Evolutionary conservation across 2,113 vertebrate species (phyloP).

Genomic region (Petaurus breviceps): DNA sequence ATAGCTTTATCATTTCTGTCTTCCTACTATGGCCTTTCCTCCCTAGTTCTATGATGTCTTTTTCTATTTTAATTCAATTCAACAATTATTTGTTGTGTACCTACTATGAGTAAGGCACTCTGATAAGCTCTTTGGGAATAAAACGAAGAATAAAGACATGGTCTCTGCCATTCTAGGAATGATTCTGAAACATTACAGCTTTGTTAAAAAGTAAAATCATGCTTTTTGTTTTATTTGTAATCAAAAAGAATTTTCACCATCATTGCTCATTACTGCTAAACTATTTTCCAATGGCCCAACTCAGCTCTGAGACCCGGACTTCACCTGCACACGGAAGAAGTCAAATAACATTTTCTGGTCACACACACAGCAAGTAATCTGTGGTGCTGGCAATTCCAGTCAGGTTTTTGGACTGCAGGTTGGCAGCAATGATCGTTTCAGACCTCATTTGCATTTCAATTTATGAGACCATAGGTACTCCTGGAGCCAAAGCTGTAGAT

Average conservation of each 20-base stretch:
- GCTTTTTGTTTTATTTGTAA: neutral
- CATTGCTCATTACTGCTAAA: neutral
- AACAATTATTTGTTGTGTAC: neutral
- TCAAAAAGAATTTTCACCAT: neutral
- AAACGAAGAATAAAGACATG: neutral
- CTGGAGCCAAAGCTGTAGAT: neutral
- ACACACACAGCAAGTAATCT: neutral
- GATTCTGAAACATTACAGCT: neutral
- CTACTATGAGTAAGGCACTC: neutral
- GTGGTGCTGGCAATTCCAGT: slow-evolving; percentile 15
- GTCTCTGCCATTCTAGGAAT: neutral
- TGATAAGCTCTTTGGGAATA: neutral
- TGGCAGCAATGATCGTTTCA: neutral
- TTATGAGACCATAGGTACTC: neutral
- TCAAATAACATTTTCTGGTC: neutral
- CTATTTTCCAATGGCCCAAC: neutral
- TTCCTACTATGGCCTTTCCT: neutral
- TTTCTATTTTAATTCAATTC: neutral
- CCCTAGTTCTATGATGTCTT: neutral
- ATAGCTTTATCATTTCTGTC: neutral
- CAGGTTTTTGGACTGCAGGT: neutral
- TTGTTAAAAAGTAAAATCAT: neutral
- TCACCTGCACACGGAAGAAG: neutral
- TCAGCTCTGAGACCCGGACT: fast-evolving
- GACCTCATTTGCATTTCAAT: slow-evolving; percentile 30